Evolutionary conservation across 2,113 vertebrate genomes (phyloP).

Genomic region (Marmota flaviventris): DNA sequence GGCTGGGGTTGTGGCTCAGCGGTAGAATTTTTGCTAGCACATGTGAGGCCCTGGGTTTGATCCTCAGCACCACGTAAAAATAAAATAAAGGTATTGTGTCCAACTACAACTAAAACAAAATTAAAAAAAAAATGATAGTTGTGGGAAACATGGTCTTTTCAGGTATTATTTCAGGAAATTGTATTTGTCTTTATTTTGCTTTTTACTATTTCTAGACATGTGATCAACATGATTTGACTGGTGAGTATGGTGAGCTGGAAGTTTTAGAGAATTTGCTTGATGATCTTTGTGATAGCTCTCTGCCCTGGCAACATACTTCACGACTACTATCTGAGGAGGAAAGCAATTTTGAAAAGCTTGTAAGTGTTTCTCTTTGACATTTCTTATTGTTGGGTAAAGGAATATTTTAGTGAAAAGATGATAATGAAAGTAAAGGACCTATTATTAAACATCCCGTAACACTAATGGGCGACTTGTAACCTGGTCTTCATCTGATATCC

Average conservation of each 20-base stretch:
- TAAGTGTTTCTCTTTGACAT: slow-evolving; percentile 61
- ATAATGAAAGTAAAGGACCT: not conserved
- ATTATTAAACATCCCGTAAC: not conserved
- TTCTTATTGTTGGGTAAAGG: slow-evolving; percentile 26
- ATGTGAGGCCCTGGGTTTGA: not conserved
- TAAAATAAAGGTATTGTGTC: too few relatives aligned
- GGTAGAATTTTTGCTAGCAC: too few relatives aligned
- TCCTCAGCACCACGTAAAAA: not conserved
- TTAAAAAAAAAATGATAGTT: not conserved
- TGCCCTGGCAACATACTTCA: not conserved
- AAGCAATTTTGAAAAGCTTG: slow-evolving; percentile 50
- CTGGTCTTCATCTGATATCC: slow-evolving; percentile 23
- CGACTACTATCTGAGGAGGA: slow-evolving; percentile 34
- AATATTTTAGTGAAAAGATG: slow-evolving; percentile 62
- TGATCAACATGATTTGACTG: slow-evolving; percentile 68
- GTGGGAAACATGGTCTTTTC: not conserved
- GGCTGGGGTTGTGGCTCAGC: too few relatives aligned
- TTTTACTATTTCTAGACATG: slow-evolving; percentile 79
- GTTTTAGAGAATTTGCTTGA: slow-evolving; percentile 82
- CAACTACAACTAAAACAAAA: too few relatives aligned
- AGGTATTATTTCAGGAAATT: slow-evolving; percentile 54
- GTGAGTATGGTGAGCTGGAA: slow-evolving; percentile 68
- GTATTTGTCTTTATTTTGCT: slow-evolving; percentile 38
- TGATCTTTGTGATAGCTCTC: slow-evolving; percentile 59
- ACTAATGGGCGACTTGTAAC: not conserved